Percentiles rank a stretch among this genome's conserved stretches.
Evolutionary conservation across 1,140 invertebrate genomes (phyloP).

Genomic region (Ips typographus): DNA sequence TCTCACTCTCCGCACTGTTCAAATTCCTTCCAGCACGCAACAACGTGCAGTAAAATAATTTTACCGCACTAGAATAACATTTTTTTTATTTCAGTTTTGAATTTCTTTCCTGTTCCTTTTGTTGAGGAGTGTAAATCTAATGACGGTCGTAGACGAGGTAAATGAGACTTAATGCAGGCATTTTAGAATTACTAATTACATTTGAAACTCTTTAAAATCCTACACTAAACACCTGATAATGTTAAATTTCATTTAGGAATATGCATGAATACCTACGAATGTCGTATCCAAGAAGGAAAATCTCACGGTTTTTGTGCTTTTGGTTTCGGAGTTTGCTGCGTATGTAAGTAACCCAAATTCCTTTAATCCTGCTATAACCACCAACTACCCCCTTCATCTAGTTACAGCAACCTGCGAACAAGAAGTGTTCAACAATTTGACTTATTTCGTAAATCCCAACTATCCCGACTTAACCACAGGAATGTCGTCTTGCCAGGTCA

Average conservation of each 20-base stretch:
- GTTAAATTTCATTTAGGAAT: constrained; percentile 55
- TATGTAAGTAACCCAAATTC: constrained; percentile 68
- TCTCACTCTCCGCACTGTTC: too few relatives aligned
- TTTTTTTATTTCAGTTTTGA: constrained; percentile 62
- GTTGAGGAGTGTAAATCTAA: constrained; percentile 73
- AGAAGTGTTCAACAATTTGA: constrained; percentile 78
- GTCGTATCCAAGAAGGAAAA: constrained; percentile 71
- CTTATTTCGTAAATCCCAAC: constrained; percentile 79
- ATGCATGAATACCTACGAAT: constrained; percentile 82
- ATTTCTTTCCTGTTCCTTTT: constrained; percentile 76
- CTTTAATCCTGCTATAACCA: background rate
- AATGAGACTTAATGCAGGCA: constrained; percentile 10
- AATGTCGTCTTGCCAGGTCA: constrained; percentile 64
- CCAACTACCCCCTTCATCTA: constrained; percentile 50
- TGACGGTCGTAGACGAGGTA: constrained; percentile 64
- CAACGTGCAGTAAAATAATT: background rate
- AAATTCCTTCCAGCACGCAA: too few relatives aligned
- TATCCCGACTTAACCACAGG: constrained; percentile 74
- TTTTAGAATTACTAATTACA: background rate
- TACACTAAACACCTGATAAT: background rate
- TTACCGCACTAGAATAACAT: background rate
- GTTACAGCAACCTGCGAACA: constrained; percentile 75
- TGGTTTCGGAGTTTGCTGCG: constrained; percentile 85
- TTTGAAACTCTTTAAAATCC: background rate
- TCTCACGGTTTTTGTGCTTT: constrained; percentile 77